Evolutionary conservation across 2,113 vertebrate genomes (phyloP), one percentile per base, ranked within the genome.

Genomic region (Natator depressus): DNA sequence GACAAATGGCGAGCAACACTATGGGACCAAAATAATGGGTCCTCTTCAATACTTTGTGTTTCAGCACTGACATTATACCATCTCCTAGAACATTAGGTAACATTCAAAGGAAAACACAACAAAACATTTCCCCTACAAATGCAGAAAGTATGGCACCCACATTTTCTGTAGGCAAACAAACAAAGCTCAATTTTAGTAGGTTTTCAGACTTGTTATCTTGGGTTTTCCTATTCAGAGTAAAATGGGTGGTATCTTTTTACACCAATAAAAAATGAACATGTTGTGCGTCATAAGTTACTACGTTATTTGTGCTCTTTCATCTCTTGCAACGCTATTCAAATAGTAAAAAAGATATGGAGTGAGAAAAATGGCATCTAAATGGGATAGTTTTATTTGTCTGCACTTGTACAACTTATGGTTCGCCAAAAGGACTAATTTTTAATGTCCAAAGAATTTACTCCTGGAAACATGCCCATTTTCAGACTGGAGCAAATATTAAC

Each of bases 21-120:
- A 22, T 47, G 53, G 24, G 27, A 25, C 75, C 4, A 11, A 81
- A 87, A 47, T 76, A 42, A 88, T 89, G 69, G 20, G 82, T 85
- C 94, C 38, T 59, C 35, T 83, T 87, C 91, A 82, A 57, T 65
- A 22, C 53, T 54, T 54, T 7, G 8, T 9, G 53, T 54, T 54
- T 54, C 20, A 54, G 53, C 53, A 54, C 53, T 57, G 55, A 57
- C 55, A 57, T 57, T 27, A 27, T 57, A 57, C 55, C 55, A 54
- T 57, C 25, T 27, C 62, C 82, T 80, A 91, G 82, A 72, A 78
- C 51, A 92, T 1, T 75, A 93, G 84, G n/a, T 86, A 80, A 93
- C 94, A 89, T 57, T 96, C 91, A 95, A 81, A 96, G 91, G 78
- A 95, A 84, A 96, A 8, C 84, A 82, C 22, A 46, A 10, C 19